phyloP scores from a whole-genome alignment of 2,113 vertebrate species.

The Dolichallabes microphthalmus region DNA sequence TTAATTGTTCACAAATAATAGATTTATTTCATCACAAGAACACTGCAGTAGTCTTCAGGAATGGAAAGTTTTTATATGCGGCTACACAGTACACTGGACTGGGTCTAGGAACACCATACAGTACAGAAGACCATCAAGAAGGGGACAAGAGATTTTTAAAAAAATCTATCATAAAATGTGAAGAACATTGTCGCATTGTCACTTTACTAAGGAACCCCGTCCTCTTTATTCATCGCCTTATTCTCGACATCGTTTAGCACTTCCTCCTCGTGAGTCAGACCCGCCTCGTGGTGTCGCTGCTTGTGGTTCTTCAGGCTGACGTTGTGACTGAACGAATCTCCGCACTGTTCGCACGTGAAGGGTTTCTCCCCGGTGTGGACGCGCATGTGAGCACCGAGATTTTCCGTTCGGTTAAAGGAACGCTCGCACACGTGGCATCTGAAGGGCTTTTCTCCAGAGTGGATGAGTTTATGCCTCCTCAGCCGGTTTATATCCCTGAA shows the following conservation, averaged over 20 bases:
- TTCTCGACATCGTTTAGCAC: neutral
- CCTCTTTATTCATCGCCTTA: neutral
- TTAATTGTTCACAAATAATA: too few species aligned
- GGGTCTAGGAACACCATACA: neutral
- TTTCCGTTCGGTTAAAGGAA: conserved; percentile 31
- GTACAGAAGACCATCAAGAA: neutral
- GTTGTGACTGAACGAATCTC: conserved; percentile 32
- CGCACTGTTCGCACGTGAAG: conserved; percentile 7
- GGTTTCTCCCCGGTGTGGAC: conserved; percentile 31
- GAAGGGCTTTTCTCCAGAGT: conserved; percentile 34
- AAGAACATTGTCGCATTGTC: too few species aligned
- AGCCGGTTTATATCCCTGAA: conserved; percentile 18
- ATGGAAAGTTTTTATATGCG: neutral
- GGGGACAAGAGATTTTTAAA: too few species aligned
- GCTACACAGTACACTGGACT: neutral
- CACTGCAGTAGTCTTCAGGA: neutral
- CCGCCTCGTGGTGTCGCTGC: neutral
- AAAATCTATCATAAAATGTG: too few species aligned
- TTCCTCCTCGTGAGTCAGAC: neutral
- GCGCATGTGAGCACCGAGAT: conserved; percentile 20
- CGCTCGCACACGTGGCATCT: conserved; percentile 23
- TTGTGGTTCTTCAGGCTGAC: conserved; percentile 29
- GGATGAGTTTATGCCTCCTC: conserved; percentile 16
- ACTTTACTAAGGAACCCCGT: neutral
- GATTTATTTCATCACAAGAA: neutral